Base-by-base conservation (phyloP, 2,113 vertebrate species). In the Hydrolagus affinis region DNA sequence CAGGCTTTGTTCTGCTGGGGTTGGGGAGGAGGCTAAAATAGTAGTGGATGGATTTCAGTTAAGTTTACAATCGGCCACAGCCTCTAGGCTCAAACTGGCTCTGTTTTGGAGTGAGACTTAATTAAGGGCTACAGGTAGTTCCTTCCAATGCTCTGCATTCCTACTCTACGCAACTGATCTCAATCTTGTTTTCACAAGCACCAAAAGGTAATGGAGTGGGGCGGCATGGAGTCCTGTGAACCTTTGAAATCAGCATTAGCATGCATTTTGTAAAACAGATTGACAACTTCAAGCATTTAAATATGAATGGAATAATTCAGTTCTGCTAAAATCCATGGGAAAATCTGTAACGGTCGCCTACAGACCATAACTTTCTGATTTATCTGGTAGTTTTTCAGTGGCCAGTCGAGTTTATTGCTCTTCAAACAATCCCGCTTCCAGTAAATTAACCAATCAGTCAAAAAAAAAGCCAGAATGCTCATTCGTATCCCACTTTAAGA, bases 371-470 rank as follows among this genome's bases (percentile, higher is more conserved):
- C 76, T 80, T 77, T 62, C 59, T 62, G 23, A 80, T 64, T 80
- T 80, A 80, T 80, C 76, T 80, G 11, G 60, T 80, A 80, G 57
- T 28, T 80, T 80, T 28, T 14, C n/a, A 62, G 23, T 11, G 59
- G 59, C 76, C 11, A 75, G 56, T 30, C 17, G 12, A 62, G 59
- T 62, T 80, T 80, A 78, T 78, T 80, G 76, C 59, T 62, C 59
- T 80, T 80, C 59, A 80, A 80, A 80, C 76, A 80, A 80, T 80
- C 62, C 57, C 62, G 76, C 59, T 62, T 80, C 76, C 28, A 80
- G 76, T 80, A 80, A 80, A 80, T 80, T 80, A 80, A 14, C 23
- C 21, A 80, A 23, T 80, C 76, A 80, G n/a, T n/a, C n/a, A n/a
- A n/a, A n/a, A 62, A 64, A 64, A 62, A 12, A 60, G 23, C 23